Percentiles rank a stretch among this genome's conserved stretches.
These are phyloP conservation scores for Lysiphlebus fabarum DNA, from an alignment of 1,140 invertebrate species.

Conservation along the genomic window DNA sequence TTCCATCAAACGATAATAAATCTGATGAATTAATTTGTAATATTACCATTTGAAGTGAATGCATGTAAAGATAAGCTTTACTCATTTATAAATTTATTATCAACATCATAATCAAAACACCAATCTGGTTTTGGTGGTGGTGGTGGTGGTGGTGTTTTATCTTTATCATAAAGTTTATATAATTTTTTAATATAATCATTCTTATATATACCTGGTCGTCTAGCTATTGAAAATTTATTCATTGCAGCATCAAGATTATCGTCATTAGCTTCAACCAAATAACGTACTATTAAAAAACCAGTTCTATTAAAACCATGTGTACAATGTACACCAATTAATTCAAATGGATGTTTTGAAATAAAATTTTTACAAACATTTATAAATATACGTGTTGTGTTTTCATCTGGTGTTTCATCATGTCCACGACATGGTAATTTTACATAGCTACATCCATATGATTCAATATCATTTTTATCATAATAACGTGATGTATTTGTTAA, in stretches of 20 bases:
- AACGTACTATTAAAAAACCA: slow-evolving; percentile 90
- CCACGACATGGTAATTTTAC: slow-evolving; percentile 84
- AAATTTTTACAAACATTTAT: slow-evolving; percentile 76
- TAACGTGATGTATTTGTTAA: slow-evolving; percentile 93
- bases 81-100: too few relatives aligned
- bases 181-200: slow-evolving; percentile 72
- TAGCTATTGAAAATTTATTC: slow-evolving; percentile 67
- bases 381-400: slow-evolving; percentile 76
- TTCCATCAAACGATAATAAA: too few relatives aligned
- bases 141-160: slow-evolving; percentile 62
- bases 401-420: slow-evolving; percentile 75
- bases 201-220: slow-evolving; percentile 78
- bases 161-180: slow-evolving; percentile 77
- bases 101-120: slow-evolving; percentile 64
- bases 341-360: slow-evolving; percentile 73
- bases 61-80: too few relatives aligned
- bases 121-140: slow-evolving; percentile 78
- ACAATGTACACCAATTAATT: slow-evolving; percentile 90
- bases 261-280: slow-evolving; percentile 77
- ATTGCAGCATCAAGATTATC: slow-evolving; percentile 80
- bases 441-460: slow-evolving; percentile 73
- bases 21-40: too few relatives aligned
- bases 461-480: slow-evolving; percentile 79
- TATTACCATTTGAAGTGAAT: too few relatives aligned
- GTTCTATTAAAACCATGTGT: slow-evolving; percentile 99